Conservation (phyloP, 2,113 vertebrate species). For the Daphoenositta chrysoptera region DNA sequence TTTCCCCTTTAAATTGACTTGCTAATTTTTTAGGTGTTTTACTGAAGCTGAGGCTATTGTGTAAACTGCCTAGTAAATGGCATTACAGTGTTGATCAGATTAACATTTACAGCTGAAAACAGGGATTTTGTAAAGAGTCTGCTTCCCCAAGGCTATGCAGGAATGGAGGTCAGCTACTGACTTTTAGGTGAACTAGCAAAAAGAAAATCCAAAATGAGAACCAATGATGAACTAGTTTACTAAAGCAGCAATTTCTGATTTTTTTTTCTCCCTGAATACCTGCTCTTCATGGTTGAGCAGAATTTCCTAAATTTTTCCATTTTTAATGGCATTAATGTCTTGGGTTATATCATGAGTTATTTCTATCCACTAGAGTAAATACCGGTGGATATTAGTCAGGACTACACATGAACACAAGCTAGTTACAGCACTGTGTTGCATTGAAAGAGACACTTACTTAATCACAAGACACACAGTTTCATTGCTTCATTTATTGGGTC, state of each 20-base stretch:
- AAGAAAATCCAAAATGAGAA: not conserved
- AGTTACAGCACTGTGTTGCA: not conserved
- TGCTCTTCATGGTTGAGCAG: not conserved
- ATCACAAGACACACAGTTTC: not conserved
- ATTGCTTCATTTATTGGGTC: not conserved
- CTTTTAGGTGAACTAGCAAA: not conserved
- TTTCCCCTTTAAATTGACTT: conserved; percentile 65
- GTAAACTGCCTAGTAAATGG: conserved; percentile 34
- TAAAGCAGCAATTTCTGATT: not conserved
- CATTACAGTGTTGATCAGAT: conserved; percentile 47
- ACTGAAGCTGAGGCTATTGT: conserved; percentile 27
- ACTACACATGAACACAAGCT: not conserved
- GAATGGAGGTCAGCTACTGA: not conserved
- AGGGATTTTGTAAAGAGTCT: conserved; percentile 11
- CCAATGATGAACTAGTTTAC: not conserved
- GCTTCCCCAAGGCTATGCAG: conserved; percentile 41
- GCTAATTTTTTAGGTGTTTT: conserved; percentile 65
- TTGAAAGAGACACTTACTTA: not conserved
- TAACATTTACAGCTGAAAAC: conserved; percentile 71
- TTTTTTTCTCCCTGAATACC: not conserved
- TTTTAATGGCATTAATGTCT: not conserved
- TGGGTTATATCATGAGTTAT: not conserved
- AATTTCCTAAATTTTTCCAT: not conserved
- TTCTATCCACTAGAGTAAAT: not conserved
- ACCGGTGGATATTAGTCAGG: not conserved